Base-by-base conservation (phyloP, 2,797 vertebrate species). In the Microcaecilia unicolor region DNA sequence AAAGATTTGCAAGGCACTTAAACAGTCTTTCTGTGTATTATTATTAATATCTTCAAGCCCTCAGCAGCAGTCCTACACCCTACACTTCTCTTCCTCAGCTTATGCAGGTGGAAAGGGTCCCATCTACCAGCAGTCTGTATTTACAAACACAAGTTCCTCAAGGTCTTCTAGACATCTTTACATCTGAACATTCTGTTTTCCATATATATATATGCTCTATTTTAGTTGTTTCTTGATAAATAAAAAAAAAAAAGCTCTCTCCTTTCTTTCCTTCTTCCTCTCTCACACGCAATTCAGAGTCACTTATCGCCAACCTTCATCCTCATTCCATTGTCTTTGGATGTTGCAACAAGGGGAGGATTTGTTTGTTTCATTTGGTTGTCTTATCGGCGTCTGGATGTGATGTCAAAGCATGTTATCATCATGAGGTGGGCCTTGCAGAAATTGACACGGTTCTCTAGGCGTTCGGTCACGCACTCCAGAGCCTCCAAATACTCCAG, bases 1-100 rank as follows among this genome's bases (percentile, higher is more conserved):
- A 79, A 87, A 88, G 81, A 81, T 86, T 91, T 93, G 83, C 80
- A 89, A 98, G 95, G 94, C 94, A 98, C 93, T 98, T 94, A 70
- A 74, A 73, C 70, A 73, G 70, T 80, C 76, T 61, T 61, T 73
- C 63, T 60, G 58, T 71, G 67, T 70, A 70, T 52, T 67, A 62
- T 48, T 28, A 56, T 61, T 61, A 55, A 61, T 53, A 31, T 23
- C 20, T 28, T 29, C 34, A 26, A 46, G 47, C 54, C 63, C 58
- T 64, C 58, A 30, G 10, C 51, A 22, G 55, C 59, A 49, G 37
- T 66, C 54, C 55, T 44, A 42, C 25, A 27, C 28, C 61, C 48
- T 15, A 17, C 29, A 15, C 28, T 27, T n/a, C 59, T 45, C 55
- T 48, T 58, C 37, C 58, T 66, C 50, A 26, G 41, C 42, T 29